Evolutionary conservation across 2,113 vertebrate species (phyloP), one percentile per base, ranked within the genome.

Genomic region (Ctenomys sociabilis): DNA sequence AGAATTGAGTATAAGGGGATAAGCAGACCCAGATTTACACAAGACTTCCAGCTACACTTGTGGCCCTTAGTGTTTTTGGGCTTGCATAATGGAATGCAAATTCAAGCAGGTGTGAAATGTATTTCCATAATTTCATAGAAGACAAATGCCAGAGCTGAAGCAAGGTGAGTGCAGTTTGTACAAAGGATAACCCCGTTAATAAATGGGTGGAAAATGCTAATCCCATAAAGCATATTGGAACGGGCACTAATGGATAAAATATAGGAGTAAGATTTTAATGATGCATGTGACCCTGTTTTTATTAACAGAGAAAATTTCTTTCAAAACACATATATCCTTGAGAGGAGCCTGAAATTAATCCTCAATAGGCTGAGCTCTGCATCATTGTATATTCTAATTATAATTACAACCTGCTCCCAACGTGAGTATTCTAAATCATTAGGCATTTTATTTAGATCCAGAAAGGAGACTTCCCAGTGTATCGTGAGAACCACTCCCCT

Each of bases 301-400:
- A 84, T 88, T 95, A 96, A 85, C 82, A 95, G 88, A 84, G 88
- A 26, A 95, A 92, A 45, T 75, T 92, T 64, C 5, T 96, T 95
- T 90, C 78, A 73, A 96, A 97, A 94, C 78, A 91, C 86, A 94
- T 30, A 70, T 35, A 5, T 88, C 78, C 91, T 94, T 85, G 61
- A 97, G 78, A 90, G 54, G 37, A 88, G 78, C 81, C 93, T 63
- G 75, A 96, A 96, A 92, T 94, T 89, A 84, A 96, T 93, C 83
- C 85, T 91, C 93, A 30, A 52, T 52, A 81, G 72, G 78, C 85
- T 86, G 95, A 96, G 92, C 70, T 72, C 85, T 63, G 83, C 37
- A 49, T 61, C 87, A 80, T 59, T 75, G 92, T 63, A 83, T 78
- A 85, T 96, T 93, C 92, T 77, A 91, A 96, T 94, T 86, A 78